Conservation (phyloP, 2,797 vertebrate genomes). For the Semotilus atromaculatus region DNA sequence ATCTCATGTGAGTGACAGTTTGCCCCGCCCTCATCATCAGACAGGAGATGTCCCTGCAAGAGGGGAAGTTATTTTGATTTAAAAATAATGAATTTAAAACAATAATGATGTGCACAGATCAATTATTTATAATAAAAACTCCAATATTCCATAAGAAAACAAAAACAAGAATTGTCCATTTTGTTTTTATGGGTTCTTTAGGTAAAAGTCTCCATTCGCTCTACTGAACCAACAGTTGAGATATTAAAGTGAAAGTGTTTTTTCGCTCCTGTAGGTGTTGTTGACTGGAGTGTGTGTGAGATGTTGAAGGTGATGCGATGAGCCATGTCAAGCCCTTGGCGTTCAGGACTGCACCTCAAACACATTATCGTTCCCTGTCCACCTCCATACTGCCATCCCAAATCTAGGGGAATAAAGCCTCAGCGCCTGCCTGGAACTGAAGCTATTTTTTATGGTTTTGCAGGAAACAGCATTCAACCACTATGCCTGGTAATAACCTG, state of each 20-base stretch:
- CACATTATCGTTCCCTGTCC: not conserved
- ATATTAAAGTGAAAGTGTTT: not conserved
- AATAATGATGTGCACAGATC: not conserved
- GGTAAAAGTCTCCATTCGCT: not conserved
- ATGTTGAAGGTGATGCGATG: not conserved
- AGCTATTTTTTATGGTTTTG: not conserved
- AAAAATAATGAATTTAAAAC: not conserved
- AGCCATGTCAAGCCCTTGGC: not conserved
- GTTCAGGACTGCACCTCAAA: constrained; percentile 1
- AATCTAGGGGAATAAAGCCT: not conserved
- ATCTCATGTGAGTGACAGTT: not conserved
- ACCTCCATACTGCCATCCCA: not conserved
- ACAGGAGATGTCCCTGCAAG: not conserved
- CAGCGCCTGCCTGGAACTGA: not conserved
- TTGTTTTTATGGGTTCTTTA: not conserved
- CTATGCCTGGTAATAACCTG: constrained; percentile 1
- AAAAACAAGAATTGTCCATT: not conserved
- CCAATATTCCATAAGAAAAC: too few relatives aligned
- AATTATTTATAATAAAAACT: too few relatives aligned
- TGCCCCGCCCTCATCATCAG: not conserved
- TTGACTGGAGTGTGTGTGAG: constrained; percentile 8
- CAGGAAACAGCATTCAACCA: not conserved
- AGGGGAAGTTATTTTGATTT: not conserved
- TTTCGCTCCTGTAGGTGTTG: not conserved
- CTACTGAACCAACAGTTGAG: not conserved